phyloP scores from a whole-genome alignment of 2,888 invertebrate species.

The Uropetala carovei region DNA sequence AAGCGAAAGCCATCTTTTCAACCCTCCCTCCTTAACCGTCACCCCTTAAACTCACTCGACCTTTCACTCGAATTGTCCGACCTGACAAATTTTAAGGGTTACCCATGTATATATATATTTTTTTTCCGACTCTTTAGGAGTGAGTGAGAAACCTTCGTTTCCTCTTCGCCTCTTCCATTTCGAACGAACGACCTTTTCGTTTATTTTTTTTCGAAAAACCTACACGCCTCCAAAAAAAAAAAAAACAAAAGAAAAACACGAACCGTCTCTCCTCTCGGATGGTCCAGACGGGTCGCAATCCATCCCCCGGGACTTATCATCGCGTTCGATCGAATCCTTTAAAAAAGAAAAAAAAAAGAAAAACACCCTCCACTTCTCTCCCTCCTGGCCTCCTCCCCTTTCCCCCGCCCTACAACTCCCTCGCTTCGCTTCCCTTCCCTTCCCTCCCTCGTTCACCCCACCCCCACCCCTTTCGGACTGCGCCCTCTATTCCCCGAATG shows the following conservation, averaged over 20 bases:
- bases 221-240: neutral
- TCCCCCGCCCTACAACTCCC: neutral
- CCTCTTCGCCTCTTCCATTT: neutral
- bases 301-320: conserved; percentile 44
- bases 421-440: neutral
- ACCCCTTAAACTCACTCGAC: too few species aligned
- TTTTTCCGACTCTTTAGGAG: too few species aligned
- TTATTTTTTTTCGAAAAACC: neutral
- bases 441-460: neutral
- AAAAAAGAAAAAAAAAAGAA: too few species aligned
- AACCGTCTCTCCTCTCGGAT: neutral
- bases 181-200: neutral
- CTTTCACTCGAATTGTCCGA: too few species aligned
- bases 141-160: neutral
- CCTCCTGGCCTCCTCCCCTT: neutral
- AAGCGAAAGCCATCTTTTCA: neutral
- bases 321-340: neutral
- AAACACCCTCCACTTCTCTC: too few species aligned
- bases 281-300: conserved; percentile 16
- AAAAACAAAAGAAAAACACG: neutral
- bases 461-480: neutral
- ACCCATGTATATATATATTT: too few species aligned
- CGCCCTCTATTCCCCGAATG: neutral
- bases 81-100: too few species aligned
- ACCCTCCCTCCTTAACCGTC: too few species aligned